Base-by-base conservation (phyloP, 2,113 vertebrate species). In the Seriola quinqueradiata region DNA sequence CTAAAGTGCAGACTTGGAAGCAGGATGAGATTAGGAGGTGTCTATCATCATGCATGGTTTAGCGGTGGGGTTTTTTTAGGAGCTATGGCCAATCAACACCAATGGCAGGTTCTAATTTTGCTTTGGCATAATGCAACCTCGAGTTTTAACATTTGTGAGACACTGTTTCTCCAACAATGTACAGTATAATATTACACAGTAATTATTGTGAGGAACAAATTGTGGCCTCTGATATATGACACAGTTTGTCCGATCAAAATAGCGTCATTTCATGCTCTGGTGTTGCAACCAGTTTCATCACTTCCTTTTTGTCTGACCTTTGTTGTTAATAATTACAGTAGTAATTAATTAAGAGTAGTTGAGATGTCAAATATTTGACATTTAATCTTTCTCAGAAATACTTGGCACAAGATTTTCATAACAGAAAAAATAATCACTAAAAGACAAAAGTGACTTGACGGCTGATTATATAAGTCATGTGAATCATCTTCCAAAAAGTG, bases 21-120 rank as follows among this genome's bases (percentile, higher is more conserved):
- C 16, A 42, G 59, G 66, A 75, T 72, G 67, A 52, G 32, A 38
- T 85, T 69, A 46, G 19, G 1, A 66, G 69, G 46, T 52, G 0
- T 77, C 52, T 46, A 16, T 81, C 61, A 21, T 61, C 38, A 42
- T 40, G 14, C 57, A 14, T 36, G 38, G 46, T 66, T 44, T 23
- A 46, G 52, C 12, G 23, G 13, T 58, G 9, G 55, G 16, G 5
- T 40, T 70, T 68, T 28, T 69, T 44, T 42, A 42, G 40, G 40
- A 42, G 10, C 8, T 42, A 10, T 9, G 10, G 40, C 40, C 40
- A 42, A 11, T 42, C 40, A 42, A 11, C 40, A 63, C 25, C n/a
- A 52, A 28, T 44, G 1, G 13, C 46, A 21, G 25, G 63, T 65
- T 55, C 7, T 34, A 17, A 55, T 25, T 68, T 65, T 16, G 5